Base-by-base conservation (phyloP, 1,140 invertebrate species). In the Bradysia coprophila region DNA sequence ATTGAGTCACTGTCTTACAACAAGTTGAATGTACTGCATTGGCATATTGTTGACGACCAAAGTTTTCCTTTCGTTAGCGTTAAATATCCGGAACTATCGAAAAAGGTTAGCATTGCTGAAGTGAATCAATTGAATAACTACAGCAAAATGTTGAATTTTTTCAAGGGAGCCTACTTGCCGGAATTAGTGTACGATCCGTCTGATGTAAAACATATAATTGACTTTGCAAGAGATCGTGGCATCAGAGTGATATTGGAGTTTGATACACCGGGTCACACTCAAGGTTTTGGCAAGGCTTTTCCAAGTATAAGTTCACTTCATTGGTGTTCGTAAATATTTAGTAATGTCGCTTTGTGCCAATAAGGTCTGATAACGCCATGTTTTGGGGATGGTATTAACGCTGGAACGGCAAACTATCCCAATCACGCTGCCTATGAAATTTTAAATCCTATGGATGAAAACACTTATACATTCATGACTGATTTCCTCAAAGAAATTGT, bases 51-150 rank as follows among this genome's bases (percentile, higher is more conserved):
- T 1, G 86, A 90, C 53, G 75, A 81, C 0, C 85, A 89, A 45
- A 86, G 82, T 52, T 89, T 89, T 56, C 84, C 86, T 0, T 69
- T 85, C n/a, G n/a, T n/a, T n/a, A n/a, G n/a, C n/a, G n/a, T n/a
- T n/a, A n/a, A n/a, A n/a, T n/a, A n/a, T n/a, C n/a, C n/a, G n/a
- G n/a, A n/a, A n/a, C n/a, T n/a, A n/a, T n/a, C n/a, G 46, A 76
- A 81, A 39, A 77, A 79, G 0, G 66, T 64, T 2, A 65, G 72
- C 16, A 72, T 79, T 22, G 84, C 85, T 0, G 72, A 84, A 51
- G 72, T 90, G 66, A 73, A 77, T 1, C 69, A 67, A 63, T 81
- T n/a, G n/a, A n/a, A n/a, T n/a, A n/a, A n/a, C n/a, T n/a, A n/a
- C n/a, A n/a, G n/a, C n/a, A n/a, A n/a, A n/a, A n/a, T n/a, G n/a